Evolutionary conservation across 2,797 vertebrate species (phyloP), one percentile per base, ranked within the genome.

Genomic region (Clamator glandarius): DNA sequence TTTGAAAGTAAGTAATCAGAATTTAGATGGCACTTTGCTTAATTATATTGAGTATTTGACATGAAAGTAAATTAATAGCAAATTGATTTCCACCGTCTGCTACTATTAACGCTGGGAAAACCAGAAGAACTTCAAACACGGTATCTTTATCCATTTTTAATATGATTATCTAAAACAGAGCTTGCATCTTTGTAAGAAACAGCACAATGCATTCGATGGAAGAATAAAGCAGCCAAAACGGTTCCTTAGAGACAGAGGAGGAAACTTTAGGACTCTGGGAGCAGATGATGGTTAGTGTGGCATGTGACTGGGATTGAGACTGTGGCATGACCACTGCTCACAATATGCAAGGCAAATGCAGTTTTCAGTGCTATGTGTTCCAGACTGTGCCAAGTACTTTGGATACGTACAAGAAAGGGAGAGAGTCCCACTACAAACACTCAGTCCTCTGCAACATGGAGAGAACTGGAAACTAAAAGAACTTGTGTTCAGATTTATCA

Each of bases 21-120:
- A 67, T 94, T 92, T 90, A 95, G 80, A 88, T 90, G 94, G 90
- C 94, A 94, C 83, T 94, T 91, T 15, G 11, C 44, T 95, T 94
- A 95, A 96, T 96, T 95, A 92, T 93, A 66, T 80, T 76, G 75
- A 79, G 55, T 94, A 84, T 92, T 93, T 96, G 95, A 94, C 93
- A 79, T 74, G 59, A 84, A 92, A 95, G 88, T 84, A 95, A 95
- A 94, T 95, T 95, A 95, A 89, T 70, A 84, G 46, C 77, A 91
- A 94, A 92, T 94, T 95, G 76, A 95, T 90, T 93, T 87, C 57
- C 9, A 66, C 70, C 90, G 90, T 95, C 81, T 93, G 90, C 81
- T 89, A 39, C 55, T 58, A 52, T 66, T 84, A 95, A 88, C 64
- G 46, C 58, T 2, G 4, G 31, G 21, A 77, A 93, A 92, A 59